These are phyloP conservation scores for Anisognathus igniventris DNA, from an alignment of 2,797 vertebrate species.

Conservation along the genomic window DNA sequence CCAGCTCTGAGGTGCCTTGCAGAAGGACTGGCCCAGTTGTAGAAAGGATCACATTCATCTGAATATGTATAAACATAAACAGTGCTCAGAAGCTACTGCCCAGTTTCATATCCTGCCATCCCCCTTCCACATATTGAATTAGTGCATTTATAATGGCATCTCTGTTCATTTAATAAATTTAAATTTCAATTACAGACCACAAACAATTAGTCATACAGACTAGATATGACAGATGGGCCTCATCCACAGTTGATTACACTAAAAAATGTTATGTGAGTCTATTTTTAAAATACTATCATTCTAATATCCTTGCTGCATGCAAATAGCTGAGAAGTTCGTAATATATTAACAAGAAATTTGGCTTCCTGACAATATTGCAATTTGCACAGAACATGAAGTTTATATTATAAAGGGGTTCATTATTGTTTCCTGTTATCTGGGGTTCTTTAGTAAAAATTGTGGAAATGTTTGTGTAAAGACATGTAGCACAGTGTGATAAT, in stretches of 20 bases:
- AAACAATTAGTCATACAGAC: constrained; percentile 48
- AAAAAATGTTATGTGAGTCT: constrained; percentile 37
- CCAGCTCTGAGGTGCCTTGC: not conserved
- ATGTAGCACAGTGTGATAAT: not conserved
- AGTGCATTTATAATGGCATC: constrained; percentile 44
- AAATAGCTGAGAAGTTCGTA: not conserved
- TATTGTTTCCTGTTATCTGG: not conserved
- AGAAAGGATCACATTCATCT: constrained; percentile 5
- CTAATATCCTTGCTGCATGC: constrained; percentile 12
- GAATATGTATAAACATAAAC: constrained; percentile 33
- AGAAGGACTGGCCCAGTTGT: not conserved
- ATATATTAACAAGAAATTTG: not conserved
- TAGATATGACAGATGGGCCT: constrained; percentile 61
- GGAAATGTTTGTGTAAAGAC: not conserved
- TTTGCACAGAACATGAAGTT: not conserved
- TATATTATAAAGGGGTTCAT: not conserved
- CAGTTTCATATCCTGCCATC: constrained; percentile 17
- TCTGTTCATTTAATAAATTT: constrained; percentile 58
- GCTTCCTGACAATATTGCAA: not conserved
- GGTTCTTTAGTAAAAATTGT: not conserved
- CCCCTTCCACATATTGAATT: constrained; percentile 8
- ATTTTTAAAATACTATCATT: constrained; percentile 59
- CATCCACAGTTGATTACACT: constrained; percentile 34
- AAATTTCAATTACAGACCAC: constrained; percentile 55
- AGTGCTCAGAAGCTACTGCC: constrained; percentile 15